Conservation (phyloP, 2,888 invertebrate genomes). For the Apamea crenata region DNA sequence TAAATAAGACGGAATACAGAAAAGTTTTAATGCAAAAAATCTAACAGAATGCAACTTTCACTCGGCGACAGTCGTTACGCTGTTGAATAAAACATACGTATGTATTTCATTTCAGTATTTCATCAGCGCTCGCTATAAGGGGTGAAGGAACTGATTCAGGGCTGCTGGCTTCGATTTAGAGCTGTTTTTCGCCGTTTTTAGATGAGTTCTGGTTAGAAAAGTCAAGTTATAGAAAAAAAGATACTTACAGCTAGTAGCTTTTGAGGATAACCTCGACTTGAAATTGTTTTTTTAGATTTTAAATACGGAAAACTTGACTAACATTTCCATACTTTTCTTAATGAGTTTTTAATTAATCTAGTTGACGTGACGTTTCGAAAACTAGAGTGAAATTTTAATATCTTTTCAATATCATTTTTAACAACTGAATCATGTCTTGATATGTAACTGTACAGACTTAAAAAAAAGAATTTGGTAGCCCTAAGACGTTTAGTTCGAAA, state of each 20-base stretch:
- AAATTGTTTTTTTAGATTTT: not conserved
- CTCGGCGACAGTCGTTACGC: constrained; percentile 63
- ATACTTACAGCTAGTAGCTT: not conserved
- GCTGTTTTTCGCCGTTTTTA: not conserved
- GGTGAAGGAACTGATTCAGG: constrained; percentile 58
- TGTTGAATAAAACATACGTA: constrained; percentile 71
- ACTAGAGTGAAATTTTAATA: no score
- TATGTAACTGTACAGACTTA: not conserved
- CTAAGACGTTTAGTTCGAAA: constrained; percentile 54
- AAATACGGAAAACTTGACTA: not conserved
- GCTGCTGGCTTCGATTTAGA: constrained; percentile 23
- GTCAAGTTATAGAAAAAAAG: not conserved
- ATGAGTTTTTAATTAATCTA: not conserved
- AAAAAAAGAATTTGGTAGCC: constrained; percentile 9
- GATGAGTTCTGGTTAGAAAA: not conserved
- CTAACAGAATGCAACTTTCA: constrained; percentile 65
- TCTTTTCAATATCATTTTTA: not conserved
- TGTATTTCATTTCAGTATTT: constrained; percentile 69
- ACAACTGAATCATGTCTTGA: not conserved
- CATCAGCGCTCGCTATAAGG: constrained; percentile 57
- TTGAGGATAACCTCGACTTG: not conserved
- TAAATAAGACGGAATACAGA: constrained; percentile 49
- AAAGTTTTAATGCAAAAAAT: constrained; percentile 63
- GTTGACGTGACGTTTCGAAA: not conserved
- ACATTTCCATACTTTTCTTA: not conserved